A percentile compares a stretch with the other conserved stretches of the same genome.
Conservation (phyloP, 2,797 vertebrate species). For the Macrochelys suwanniensis region DNA sequence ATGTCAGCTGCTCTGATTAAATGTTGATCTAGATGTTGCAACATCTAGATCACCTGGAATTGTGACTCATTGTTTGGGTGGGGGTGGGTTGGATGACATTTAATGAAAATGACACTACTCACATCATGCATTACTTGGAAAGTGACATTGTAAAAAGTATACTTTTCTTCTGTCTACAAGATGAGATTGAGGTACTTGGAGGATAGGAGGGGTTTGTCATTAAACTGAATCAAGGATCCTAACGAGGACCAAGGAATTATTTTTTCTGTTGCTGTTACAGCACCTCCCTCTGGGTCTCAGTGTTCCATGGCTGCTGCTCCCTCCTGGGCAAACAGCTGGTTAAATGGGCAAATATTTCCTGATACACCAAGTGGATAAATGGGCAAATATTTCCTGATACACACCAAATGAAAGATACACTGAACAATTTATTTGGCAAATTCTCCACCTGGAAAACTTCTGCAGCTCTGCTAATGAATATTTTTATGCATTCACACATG, state of each 20-base stretch:
- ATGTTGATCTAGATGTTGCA: conserved; percentile 33
- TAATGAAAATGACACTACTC: conserved; percentile 45
- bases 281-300: too few species aligned
- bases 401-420: neutral
- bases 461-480: too few species aligned
- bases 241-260: neutral
- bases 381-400: neutral
- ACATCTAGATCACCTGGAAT: neutral
- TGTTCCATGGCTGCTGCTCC: neutral
- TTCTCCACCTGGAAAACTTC: neutral
- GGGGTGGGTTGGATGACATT: conserved; percentile 33
- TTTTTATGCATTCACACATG: too few species aligned
- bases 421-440: too few species aligned
- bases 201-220: neutral
- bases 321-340: too few species aligned
- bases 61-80: conserved; percentile 24
- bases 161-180: neutral
- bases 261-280: accelerated
- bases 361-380: neutral
- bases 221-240: neutral
- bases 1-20: neutral
- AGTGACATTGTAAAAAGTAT: neutral
- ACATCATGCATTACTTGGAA: neutral
- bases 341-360: too few species aligned
- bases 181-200: neutral